Percentiles rank a stretch among this genome's conserved stretches.
These are phyloP conservation scores for Hypsibius dujardini DNA, from an alignment of 1,140 invertebrate species.

Conservation along the genomic window DNA sequence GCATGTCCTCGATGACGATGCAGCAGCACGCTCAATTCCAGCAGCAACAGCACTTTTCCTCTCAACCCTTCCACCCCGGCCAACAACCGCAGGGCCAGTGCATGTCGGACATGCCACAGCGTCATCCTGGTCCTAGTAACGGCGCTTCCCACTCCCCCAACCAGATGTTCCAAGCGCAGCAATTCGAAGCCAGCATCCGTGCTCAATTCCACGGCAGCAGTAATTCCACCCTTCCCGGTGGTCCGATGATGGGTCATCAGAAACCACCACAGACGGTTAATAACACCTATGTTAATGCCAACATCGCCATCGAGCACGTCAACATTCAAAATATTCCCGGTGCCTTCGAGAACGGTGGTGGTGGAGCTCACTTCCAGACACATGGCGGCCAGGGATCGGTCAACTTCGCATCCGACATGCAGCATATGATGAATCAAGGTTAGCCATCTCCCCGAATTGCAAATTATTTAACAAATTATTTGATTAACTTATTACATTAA, in stretches of 20 bases:
- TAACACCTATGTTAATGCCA: constrained; percentile 38
- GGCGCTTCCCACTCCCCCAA: not conserved
- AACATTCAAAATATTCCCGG: constrained; percentile 37
- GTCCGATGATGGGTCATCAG: not conserved
- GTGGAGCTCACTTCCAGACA: not conserved
- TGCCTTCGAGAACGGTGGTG: constrained; percentile 23
- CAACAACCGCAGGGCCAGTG: no score
- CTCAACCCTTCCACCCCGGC: no score
- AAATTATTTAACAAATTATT: no score
- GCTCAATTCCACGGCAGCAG: not conserved
- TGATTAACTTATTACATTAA: no score
- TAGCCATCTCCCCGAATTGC: no score
- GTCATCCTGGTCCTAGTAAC: not conserved
- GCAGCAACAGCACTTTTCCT: no score
- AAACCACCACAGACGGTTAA: constrained; percentile 35
- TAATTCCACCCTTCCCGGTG: not conserved
- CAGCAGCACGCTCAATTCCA: no score
- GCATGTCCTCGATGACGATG: no score
- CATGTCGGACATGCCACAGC: not conserved
- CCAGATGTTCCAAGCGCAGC: not conserved
- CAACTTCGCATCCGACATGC: not conserved
- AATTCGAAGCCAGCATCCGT: not conserved
- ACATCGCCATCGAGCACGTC: constrained; percentile 39
- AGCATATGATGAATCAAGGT: constrained; percentile 18
- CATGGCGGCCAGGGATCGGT: not conserved